Evolutionary conservation across 2,888 invertebrate genomes (phyloP).

Genomic region (Tuberolachnus salignus): DNA sequence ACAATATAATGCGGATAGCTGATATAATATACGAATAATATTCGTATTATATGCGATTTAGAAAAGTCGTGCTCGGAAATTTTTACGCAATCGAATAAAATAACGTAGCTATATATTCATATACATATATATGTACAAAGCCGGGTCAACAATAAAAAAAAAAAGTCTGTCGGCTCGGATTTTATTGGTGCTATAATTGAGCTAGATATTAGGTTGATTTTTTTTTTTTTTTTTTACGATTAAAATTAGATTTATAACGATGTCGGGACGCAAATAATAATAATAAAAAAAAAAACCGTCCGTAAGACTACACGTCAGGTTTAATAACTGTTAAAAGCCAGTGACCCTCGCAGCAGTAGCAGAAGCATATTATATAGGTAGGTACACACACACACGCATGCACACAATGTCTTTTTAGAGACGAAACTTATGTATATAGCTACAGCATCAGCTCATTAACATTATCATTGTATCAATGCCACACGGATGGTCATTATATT

Average conservation of each 20-base stretch:
- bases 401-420: slow-evolving; percentile 42
- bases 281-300: slow-evolving; percentile 5
- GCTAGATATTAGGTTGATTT: slow-evolving; percentile 28
- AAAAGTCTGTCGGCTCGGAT: slow-evolving; percentile 15
- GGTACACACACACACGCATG: not conserved
- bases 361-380: not conserved
- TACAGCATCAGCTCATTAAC: slow-evolving; percentile 32
- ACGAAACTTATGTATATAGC: not conserved
- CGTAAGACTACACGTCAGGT: not conserved
- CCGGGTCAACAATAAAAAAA: slow-evolving; percentile 32
- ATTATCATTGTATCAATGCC: slow-evolving; percentile 41
- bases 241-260: slow-evolving; percentile 45
- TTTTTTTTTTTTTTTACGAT: slow-evolving; percentile 48
- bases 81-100: slow-evolving; percentile 18
- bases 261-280: slow-evolving; percentile 30
- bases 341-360: slow-evolving; percentile 34
- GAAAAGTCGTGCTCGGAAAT: slow-evolving; percentile 32
- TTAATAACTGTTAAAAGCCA: slow-evolving; percentile 40
- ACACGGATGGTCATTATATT: not conserved
- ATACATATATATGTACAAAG: too few species aligned
- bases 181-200: slow-evolving; percentile 45
- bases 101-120: too few species aligned
- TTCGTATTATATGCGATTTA: not conserved
- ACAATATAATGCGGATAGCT: not conserved
- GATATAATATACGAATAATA: not conserved